phyloP scores from a whole-genome alignment of 2,888 invertebrate genomes.

The Platynereis dumerilii region DNA sequence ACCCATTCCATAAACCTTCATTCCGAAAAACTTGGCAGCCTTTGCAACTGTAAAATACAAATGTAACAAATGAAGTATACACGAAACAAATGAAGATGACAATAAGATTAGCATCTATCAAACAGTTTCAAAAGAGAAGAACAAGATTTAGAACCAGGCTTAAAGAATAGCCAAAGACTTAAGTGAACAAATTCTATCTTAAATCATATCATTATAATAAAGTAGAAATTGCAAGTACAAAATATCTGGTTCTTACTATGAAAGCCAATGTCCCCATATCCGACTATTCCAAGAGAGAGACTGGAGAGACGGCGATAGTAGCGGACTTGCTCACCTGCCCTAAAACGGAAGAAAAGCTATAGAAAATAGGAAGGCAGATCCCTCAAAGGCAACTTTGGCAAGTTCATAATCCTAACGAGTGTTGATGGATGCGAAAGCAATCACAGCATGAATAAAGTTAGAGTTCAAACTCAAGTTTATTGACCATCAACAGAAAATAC shows the following conservation, averaged over 20 bases:
- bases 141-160: too few species aligned
- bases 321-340: background rate
- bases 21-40: slow-evolving; percentile 65
- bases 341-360: background rate
- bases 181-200: too few species aligned
- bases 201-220: too few species aligned
- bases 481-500: too few species aligned
- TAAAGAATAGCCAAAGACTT: too few species aligned
- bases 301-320: slow-evolving; percentile 62
- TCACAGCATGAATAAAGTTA: too few species aligned
- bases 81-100: background rate
- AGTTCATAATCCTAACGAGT: too few species aligned
- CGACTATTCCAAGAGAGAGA: slow-evolving; percentile 68
- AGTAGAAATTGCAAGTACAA: too few species aligned
- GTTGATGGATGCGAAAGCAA: too few species aligned
- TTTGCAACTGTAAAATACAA: slow-evolving; percentile 61
- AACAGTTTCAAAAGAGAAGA: too few species aligned
- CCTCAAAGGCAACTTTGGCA: too few species aligned
- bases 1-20: slow-evolving; percentile 64
- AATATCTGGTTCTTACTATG: slow-evolving; percentile 54
- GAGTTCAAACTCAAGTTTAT: too few species aligned
- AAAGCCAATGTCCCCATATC: slow-evolving; percentile 68
- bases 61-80: background rate
- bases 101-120: background rate
- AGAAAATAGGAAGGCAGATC: background rate